Evolutionary conservation across 2,113 vertebrate genomes (phyloP), one percentile per base, ranked within the genome.

Genomic region (Casuarius casuarius): DNA sequence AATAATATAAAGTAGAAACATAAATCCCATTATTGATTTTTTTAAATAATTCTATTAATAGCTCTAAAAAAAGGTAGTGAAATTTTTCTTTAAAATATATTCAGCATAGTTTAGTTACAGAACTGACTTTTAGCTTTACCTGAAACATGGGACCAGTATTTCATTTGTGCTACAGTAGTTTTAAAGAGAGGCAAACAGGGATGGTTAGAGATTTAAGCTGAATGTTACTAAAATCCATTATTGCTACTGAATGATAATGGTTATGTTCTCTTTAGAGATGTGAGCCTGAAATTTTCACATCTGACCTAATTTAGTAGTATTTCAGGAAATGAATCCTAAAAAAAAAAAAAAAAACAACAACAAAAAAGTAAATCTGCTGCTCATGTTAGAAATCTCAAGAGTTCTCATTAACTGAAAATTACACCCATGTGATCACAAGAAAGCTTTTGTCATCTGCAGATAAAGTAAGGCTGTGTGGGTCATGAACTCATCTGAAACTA

Each of bases 391-490:
- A 96, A 79, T 92, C 91, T 96, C 88, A 91, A 85, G 94, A 96
- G 94, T 78, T 97, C 89, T 97, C 92, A 97, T 93, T 97, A 94
- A 85, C 84, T 91, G 97, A 91, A 95, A 97, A 95, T 90, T 93
- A 93, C 56, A 92, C 75, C 66, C 88, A 87, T 63, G 81, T 6
- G 22, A 95, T 92, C 80, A 33, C 29, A 89, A 94, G 94, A 94
- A 84, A 90, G 75, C 92, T 90, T 96, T 94, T 96, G 94, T 97
- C 92, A 91, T 93, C 74, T 82, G 80, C 58, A 88, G 75, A 92
- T 95, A 93, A 98, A 97, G 75, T 89, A 77, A 96, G 72, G 40
- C 84, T 51, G 88, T 68, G 48, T 42, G 46, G 92, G 59, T 63
- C 58, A 82, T 42, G 78, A 94, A 96, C 67, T 68, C 61, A 87